Conservation (phyloP, 2,113 vertebrate genomes). For the Lucifuga dentata region DNA sequence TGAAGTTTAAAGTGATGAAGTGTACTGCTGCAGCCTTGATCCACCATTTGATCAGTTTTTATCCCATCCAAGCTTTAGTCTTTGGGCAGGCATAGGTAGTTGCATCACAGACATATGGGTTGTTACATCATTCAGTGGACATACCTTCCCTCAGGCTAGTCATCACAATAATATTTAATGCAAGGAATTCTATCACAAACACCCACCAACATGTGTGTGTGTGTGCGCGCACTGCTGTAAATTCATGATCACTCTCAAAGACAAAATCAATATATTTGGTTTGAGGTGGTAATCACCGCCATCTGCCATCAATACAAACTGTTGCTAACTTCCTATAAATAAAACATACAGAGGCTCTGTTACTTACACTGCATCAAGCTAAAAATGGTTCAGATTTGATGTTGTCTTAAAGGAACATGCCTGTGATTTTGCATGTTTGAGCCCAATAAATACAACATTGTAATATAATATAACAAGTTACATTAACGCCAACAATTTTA, state of each 20-base stretch:
- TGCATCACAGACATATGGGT: slow-evolving; percentile 52
- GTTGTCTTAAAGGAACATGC: too few species aligned
- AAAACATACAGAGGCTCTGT: slow-evolving; percentile 24
- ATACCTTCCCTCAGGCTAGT: slow-evolving; percentile 40
- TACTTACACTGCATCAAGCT: slow-evolving; percentile 8
- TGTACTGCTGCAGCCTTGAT: slow-evolving; percentile 12
- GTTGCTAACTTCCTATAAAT: slow-evolving; percentile 29
- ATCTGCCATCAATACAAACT: slow-evolving; percentile 41
- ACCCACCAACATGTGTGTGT: slow-evolving; percentile 25
- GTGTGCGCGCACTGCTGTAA: slow-evolving; percentile 17
- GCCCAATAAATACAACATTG: too few species aligned
- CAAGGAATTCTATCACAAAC: slow-evolving; percentile 34
- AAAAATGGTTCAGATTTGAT: not conserved
- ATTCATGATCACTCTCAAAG: not conserved
- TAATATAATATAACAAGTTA: too few species aligned
- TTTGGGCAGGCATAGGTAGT: slow-evolving; percentile 27
- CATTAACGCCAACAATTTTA: too few species aligned
- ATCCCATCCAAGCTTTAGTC: slow-evolving; percentile 29
- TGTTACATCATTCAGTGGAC: slow-evolving; percentile 53
- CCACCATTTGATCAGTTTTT: slow-evolving; percentile 37
- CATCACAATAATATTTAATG: slow-evolving; percentile 32
- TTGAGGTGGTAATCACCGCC: slow-evolving; percentile 37
- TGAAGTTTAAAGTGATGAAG: slow-evolving; percentile 18
- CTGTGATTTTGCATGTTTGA: too few species aligned
- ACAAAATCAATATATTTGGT: slow-evolving; percentile 31